These are phyloP conservation scores for Aegithalos caudatus DNA, from an alignment of 2,113 vertebrate genomes.

Conservation along the genomic window DNA sequence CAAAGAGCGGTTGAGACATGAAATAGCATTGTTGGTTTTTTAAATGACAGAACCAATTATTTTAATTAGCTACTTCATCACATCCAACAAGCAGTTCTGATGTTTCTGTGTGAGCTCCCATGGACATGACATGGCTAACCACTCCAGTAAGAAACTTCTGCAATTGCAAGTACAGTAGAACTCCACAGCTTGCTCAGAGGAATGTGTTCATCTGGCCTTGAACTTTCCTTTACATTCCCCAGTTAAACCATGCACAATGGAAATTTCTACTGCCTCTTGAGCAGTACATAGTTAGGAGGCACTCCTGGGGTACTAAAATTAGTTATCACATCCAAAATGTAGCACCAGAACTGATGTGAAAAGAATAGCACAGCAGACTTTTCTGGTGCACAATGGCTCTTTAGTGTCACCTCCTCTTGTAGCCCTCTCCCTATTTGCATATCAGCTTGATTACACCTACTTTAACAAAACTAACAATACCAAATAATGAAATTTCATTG, in stretches of 20 bases:
- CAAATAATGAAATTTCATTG: neutral
- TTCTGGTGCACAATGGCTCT: neutral
- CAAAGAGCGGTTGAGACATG: neutral
- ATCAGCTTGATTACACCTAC: neutral
- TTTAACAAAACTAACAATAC: neutral
- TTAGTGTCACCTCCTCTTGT: neutral
- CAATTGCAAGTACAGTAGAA: neutral
- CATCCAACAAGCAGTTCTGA: neutral
- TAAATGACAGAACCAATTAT: neutral
- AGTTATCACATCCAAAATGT: neutral
- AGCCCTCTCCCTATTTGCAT: neutral
- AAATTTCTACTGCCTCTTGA: neutral
- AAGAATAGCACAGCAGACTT: neutral
- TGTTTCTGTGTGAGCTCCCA: neutral
- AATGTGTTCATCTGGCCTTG: neutral
- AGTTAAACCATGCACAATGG: neutral
- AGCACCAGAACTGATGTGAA: neutral
- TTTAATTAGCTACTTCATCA: neutral
- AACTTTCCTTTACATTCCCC: neutral
- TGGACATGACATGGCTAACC: neutral
- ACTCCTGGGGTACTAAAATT: neutral
- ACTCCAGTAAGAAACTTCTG: neutral
- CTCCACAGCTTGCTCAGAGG: neutral
- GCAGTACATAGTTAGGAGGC: neutral
- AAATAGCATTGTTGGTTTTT: neutral